Percentiles rank a stretch among this genome's conserved stretches.
Evolutionary conservation across 2,113 vertebrate genomes (phyloP).

Genomic region (Carlito syrichta): DNA sequence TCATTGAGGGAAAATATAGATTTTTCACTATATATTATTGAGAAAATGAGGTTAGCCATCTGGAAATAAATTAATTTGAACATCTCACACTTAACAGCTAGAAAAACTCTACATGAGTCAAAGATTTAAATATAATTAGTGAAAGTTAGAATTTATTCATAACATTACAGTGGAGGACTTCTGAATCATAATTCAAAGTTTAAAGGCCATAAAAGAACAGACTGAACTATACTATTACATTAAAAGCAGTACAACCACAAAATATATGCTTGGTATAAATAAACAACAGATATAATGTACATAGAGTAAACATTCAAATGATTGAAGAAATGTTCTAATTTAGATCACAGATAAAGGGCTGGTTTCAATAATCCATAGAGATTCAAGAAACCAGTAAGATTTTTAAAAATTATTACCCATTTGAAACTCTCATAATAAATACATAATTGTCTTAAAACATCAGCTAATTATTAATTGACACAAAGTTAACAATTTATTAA

Average conservation of each 20-base stretch:
- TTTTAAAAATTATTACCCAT: background rate
- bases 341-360: background rate
- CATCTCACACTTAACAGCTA: background rate
- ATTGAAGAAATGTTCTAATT: background rate
- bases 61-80: constrained; percentile 15
- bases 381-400: background rate
- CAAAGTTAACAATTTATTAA: background rate
- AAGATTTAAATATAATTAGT: constrained; percentile 22
- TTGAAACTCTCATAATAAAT: background rate
- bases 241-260: background rate
- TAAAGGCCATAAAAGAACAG: background rate
- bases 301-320: background rate
- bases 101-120: background rate
- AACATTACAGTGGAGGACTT: background rate
- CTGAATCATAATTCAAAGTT: background rate
- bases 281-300: background rate
- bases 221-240: background rate
- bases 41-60: background rate
- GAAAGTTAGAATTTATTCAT: background rate
- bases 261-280: background rate
- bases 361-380: background rate
- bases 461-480: background rate
- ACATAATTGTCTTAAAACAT: background rate
- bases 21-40: background rate
- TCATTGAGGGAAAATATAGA: background rate